These are phyloP conservation scores for Sycophila sp. DNA, from an alignment of 1,140 invertebrate genomes.

Conservation along the genomic window DNA sequence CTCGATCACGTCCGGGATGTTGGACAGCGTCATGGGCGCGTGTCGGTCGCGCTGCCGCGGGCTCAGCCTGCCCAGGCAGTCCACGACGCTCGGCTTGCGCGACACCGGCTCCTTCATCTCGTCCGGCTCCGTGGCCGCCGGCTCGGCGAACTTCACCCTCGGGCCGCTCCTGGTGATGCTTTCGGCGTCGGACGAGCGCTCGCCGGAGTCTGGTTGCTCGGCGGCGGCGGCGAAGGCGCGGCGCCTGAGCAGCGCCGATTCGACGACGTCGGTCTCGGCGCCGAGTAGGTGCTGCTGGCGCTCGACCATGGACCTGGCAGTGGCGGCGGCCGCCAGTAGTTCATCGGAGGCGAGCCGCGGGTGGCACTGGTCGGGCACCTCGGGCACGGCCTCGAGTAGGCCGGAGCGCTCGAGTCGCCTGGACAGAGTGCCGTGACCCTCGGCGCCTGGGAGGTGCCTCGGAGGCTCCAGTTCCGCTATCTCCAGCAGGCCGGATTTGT, in stretches of 20 bases:
- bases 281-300: constrained; percentile 51
- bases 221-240: not conserved
- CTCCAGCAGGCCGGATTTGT: constrained; percentile 55
- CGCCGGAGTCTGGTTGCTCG: not conserved
- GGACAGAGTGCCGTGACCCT: constrained; percentile 39
- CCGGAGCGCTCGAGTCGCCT: constrained; percentile 51
- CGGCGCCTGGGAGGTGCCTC: constrained; percentile 8
- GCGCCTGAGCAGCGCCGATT: constrained; percentile 22
- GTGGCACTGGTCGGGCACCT: constrained; percentile 54
- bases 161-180: not conserved
- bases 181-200: not conserved
- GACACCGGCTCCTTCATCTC: constrained; percentile 1
- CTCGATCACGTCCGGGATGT: constrained; percentile 56
- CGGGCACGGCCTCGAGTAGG: constrained; percentile 56
- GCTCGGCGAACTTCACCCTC: constrained; percentile 12
- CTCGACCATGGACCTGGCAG: constrained; percentile 39
- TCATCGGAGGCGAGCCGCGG: constrained; percentile 27
- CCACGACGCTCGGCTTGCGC: constrained; percentile 11
- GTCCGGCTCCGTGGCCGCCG: not conserved
- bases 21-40: constrained; percentile 40
- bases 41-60: constrained; percentile 42
- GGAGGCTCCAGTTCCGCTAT: constrained; percentile 50
- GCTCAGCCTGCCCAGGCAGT: constrained; percentile 43
- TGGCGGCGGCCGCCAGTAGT: constrained; percentile 15
- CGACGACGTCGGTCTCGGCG: constrained; percentile 42